Conservation (phyloP, 2,797 vertebrate genomes). For the Lepidocolaptes lacrymiger region DNA sequence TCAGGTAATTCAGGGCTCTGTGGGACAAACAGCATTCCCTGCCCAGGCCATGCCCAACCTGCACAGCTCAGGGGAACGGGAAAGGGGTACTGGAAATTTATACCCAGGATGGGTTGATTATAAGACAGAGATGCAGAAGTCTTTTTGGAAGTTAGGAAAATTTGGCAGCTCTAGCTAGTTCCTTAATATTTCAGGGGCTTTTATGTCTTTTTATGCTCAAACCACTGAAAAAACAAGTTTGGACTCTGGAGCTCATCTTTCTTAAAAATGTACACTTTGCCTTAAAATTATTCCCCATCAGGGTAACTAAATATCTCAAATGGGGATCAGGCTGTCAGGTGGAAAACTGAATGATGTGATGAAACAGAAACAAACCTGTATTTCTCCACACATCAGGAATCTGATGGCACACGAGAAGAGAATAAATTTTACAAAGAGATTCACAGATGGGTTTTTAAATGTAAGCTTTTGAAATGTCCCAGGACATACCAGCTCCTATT, state of each 20-base stretch:
- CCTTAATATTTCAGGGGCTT: background rate
- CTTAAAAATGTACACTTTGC: background rate
- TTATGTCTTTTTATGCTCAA: background rate
- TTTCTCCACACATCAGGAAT: background rate
- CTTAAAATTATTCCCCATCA: background rate
- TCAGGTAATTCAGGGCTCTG: background rate
- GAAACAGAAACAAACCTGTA: background rate
- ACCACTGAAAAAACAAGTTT: background rate
- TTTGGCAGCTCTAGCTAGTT: background rate
- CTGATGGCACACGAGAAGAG: background rate
- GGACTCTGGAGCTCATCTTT: background rate
- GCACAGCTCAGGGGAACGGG: background rate
- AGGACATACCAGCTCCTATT: background rate
- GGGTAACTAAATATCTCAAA: background rate
- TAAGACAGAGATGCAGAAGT: background rate
- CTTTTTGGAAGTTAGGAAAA: background rate
- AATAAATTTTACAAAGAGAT: background rate
- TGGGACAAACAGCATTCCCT: background rate
- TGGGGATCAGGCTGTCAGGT: background rate
- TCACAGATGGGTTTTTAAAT: background rate
- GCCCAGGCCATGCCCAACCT: fast-evolving
- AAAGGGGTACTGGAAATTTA: background rate
- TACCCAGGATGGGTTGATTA: background rate
- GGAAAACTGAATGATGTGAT: background rate
- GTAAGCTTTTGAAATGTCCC: background rate